phyloP scores from a whole-genome alignment of 1,140 invertebrate species.

The Harlomillsia oculata region DNA sequence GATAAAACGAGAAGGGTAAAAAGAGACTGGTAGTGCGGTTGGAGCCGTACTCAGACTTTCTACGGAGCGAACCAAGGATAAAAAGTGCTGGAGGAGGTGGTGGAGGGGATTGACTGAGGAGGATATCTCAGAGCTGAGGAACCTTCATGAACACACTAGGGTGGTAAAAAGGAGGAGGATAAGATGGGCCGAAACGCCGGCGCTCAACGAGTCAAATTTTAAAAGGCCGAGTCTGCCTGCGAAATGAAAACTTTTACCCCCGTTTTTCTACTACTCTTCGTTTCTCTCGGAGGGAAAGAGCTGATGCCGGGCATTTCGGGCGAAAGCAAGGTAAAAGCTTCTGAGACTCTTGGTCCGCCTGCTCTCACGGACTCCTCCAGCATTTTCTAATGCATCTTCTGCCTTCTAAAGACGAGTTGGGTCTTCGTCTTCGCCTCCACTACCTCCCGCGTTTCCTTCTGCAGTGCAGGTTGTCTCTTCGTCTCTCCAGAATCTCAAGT shows the following conservation, averaged over 20 bases:
- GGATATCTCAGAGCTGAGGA: slow-evolving; percentile 3
- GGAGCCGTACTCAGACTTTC: no score
- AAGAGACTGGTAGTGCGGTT: no score
- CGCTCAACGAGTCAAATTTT: slow-evolving; percentile 29
- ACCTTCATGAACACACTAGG: slow-evolving; percentile 9
- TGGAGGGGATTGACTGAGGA: slow-evolving; percentile 1
- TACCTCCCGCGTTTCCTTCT: slow-evolving; percentile 9
- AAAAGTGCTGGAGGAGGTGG: no score
- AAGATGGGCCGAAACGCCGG: slow-evolving; percentile 32
- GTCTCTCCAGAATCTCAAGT: slow-evolving; percentile 13
- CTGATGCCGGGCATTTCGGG: background rate
- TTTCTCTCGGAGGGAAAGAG: slow-evolving; percentile 2
- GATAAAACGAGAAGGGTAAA: no score
- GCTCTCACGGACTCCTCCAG: background rate
- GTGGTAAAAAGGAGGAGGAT: slow-evolving; percentile 34
- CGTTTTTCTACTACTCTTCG: slow-evolving; percentile 15
- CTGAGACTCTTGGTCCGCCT: background rate
- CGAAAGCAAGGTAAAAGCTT: slow-evolving; percentile 1
- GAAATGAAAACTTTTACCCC: slow-evolving; percentile 32
- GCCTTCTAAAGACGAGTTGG: slow-evolving; percentile 23
- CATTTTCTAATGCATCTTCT: slow-evolving; percentile 9
- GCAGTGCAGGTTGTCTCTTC: slow-evolving; percentile 19
- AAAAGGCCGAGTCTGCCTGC: slow-evolving; percentile 28
- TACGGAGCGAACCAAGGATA: no score
- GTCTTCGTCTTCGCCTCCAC: slow-evolving; percentile 31